Conservation (phyloP, 2,888 invertebrate species). For the Caenorhabditis sulstoni region DNA sequence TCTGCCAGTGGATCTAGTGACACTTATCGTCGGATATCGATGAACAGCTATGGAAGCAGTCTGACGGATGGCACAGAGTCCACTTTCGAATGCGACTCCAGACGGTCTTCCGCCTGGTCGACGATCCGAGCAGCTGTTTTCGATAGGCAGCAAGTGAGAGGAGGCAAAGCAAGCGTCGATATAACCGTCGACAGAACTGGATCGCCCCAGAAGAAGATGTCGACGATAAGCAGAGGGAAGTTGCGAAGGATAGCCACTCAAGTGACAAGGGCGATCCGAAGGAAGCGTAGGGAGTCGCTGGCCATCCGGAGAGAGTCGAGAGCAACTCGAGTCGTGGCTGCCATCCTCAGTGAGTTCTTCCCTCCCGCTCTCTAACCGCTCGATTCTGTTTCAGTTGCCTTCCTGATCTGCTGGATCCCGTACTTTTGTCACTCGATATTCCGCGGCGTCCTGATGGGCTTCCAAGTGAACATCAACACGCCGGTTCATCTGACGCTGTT, state of each 20-base stretch:
- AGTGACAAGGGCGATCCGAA: conserved; percentile 73
- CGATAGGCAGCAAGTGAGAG: conserved; percentile 58
- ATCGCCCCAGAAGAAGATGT: conserved; percentile 64
- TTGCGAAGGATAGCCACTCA: conserved; percentile 71
- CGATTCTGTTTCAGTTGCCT: conserved; percentile 65
- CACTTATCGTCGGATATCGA: conserved; percentile 68
- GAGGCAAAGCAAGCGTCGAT: conserved; percentile 61
- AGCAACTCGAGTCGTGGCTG: conserved; percentile 75
- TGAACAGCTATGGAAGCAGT: conserved; percentile 73
- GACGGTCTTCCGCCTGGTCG: conserved; percentile 72
- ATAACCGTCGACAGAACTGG: conserved; percentile 58
- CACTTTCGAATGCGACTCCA: conserved; percentile 71
- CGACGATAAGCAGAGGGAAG: conserved; percentile 71
- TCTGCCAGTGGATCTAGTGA: conserved; percentile 69
- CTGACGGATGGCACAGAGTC: conserved; percentile 71
- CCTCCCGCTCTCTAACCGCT: neutral
- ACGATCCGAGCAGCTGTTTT: conserved; percentile 70
- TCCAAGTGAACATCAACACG: conserved; percentile 50
- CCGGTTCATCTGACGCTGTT: conserved; percentile 57
- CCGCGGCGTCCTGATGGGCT: conserved; percentile 69
- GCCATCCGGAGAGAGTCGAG: conserved; percentile 72
- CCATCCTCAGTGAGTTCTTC: conserved; percentile 68
- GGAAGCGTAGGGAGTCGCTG: conserved; percentile 72
- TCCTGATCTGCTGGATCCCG: conserved; percentile 76
- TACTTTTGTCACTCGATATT: conserved; percentile 70